Conservation (phyloP, 2,888 invertebrate genomes). For the Catocala fraxini region DNA sequence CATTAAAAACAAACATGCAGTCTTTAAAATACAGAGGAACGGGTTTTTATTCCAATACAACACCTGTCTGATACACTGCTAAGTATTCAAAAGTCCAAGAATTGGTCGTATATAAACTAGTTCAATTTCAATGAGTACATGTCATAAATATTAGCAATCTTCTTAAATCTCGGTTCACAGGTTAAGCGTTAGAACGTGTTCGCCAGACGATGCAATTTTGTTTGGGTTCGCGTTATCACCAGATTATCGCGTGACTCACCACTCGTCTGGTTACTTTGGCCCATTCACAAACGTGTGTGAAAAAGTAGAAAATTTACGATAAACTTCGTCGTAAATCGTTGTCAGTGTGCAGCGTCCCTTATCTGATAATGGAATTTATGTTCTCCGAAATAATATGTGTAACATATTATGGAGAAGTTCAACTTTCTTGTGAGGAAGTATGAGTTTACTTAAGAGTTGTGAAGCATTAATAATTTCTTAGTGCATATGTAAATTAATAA, state of each 20-base stretch:
- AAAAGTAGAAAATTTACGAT: constrained; percentile 1
- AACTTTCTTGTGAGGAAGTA: not conserved
- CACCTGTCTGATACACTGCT: not conserved
- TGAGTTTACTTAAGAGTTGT: too few species aligned
- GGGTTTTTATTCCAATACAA: too few species aligned
- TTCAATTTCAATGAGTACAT: constrained; percentile 11
- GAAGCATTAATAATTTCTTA: too few species aligned
- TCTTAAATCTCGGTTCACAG: constrained; percentile 16
- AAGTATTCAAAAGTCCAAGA: not conserved
- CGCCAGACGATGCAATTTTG: constrained; percentile 12
- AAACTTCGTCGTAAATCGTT: constrained; percentile 4
- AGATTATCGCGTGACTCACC: constrained; percentile 16
- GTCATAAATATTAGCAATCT: constrained; percentile 15
- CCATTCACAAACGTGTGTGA: constrained; percentile 40
- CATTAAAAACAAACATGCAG: too few species aligned
- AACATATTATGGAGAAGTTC: not conserved
- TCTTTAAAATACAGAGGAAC: too few species aligned
- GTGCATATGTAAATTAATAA: too few species aligned
- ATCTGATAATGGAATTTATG: constrained; percentile 7
- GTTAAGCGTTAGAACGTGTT: constrained; percentile 20
- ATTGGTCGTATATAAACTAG: not conserved
- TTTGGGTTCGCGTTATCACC: not conserved
- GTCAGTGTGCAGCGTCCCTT: not conserved
- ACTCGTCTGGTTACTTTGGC: constrained; percentile 36
- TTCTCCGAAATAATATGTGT: not conserved